phyloP scores from a whole-genome alignment of 2,888 invertebrate species.

The Eupithecia subfuscata region DNA sequence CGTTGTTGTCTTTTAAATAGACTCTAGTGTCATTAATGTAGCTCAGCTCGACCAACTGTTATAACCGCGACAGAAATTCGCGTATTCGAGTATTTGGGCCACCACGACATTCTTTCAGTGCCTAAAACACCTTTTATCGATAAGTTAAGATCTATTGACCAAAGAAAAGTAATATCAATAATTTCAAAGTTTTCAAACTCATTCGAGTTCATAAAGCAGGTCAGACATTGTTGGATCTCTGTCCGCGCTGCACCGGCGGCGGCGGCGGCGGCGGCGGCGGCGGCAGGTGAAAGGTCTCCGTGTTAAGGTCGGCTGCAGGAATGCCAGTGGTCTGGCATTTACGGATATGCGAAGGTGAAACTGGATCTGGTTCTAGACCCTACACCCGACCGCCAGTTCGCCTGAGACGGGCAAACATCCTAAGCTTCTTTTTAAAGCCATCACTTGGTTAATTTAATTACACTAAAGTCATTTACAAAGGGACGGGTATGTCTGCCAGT shows the following conservation, averaged over 20 bases:
- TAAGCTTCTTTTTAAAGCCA: too few relatives aligned
- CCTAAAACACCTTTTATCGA: background rate
- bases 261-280: background rate
- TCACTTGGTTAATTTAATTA: too few relatives aligned
- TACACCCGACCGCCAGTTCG: background rate
- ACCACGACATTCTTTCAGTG: background rate
- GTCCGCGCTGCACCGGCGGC: background rate
- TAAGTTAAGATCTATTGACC: background rate
- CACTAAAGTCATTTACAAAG: too few relatives aligned
- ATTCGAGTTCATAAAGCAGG: background rate
- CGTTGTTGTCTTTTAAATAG: background rate
- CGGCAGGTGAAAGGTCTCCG: conserved; percentile 50
- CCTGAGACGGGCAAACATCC: background rate
- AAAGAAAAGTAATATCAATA: background rate
- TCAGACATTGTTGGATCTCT: background rate
- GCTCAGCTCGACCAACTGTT: background rate
- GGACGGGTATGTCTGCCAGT: too few relatives aligned
- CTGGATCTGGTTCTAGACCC: background rate
- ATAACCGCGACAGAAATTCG: background rate
- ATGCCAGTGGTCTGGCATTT: conserved; percentile 33
- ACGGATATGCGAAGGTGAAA: conserved; percentile 31
- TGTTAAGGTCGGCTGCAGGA: conserved; percentile 51
- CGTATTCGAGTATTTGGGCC: background rate
- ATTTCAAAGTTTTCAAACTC: background rate
- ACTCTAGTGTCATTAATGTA: background rate